These are phyloP conservation scores for Rhinoderma darwinii DNA, from an alignment of 2,113 vertebrate species.

Conservation along the genomic window DNA sequence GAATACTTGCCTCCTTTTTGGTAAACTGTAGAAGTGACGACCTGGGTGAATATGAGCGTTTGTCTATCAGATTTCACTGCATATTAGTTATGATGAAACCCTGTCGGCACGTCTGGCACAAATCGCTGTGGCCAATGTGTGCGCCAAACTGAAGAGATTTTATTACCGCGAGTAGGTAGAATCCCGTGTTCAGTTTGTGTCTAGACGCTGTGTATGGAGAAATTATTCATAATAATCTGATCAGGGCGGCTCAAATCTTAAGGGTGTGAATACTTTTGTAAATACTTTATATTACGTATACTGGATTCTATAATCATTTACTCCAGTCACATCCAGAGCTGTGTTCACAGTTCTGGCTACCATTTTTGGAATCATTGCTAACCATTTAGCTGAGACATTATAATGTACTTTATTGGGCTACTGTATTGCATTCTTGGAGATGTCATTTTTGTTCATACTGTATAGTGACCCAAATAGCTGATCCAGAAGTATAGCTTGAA, in stretches of 20 bases:
- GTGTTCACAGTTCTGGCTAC: no score
- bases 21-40: no score
- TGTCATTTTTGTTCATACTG: no score
- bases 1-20: not conserved
- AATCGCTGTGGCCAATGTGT: not conserved
- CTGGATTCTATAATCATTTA: not conserved
- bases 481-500: no score
- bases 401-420: no score
- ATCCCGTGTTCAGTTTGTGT: not conserved
- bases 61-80: not conserved
- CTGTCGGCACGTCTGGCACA: not conserved
- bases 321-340: no score
- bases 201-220: constrained; percentile 6
- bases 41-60: not conserved
- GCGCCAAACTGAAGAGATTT: not conserved
- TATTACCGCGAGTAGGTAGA: not conserved
- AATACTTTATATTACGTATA: not conserved
- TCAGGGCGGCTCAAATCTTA: not conserved
- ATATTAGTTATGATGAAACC: not conserved
- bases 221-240: not conserved
- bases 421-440: no score
- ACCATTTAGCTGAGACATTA: no score
- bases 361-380: no score
- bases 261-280: not conserved
- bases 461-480: no score